Base-by-base conservation (phyloP, 2,113 vertebrate genomes). In the Marcusenius ussheri region DNA sequence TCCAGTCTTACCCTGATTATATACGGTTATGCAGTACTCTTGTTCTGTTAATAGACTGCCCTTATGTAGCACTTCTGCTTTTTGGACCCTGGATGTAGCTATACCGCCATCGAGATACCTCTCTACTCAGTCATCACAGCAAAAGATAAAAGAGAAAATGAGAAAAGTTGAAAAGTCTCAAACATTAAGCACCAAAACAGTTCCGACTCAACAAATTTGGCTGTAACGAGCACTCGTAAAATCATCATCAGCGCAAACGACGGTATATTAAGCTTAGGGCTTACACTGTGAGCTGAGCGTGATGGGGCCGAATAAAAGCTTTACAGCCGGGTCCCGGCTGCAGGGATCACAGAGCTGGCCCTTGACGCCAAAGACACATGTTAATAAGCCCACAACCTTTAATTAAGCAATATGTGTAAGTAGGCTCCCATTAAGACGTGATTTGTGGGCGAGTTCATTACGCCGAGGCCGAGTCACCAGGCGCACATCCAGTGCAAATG, bases 371-470 rank as follows among this genome's bases (percentile, higher is more conserved):
- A 96, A 98, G 97, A 99, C 97, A 99, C 98, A 98, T 99, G 98
- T 98, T 99, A 99, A 99, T 98, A 99, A 98, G 97, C 97, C 97
- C 97, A 98, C 98, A 98, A 98, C 98, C 98, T 99, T 98, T 99
- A 99, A 99, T 99, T 98, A 99, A 99, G 97, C 98, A 97, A 97
- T 99, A 99, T 97, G 98, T 98, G 98, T 98, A 99, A 98, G 98
- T 97, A 98, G 97, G 96, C 96, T 96, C 97, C 97, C 97, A 98
- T 99, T 99, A 98, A 96, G 96, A 95, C 95, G 96, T 99, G 98
- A 99, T 99, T 99, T 99, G 98, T 98, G 97, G 97, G 96, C 95
- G 95, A 97, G 96, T 98, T 98, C 98, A 98, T 98, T 98, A 98
- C 95, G 95, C 94, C 97, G 95, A 96, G 96, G 96, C 96, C 95